Percentiles rank a stretch among this genome's conserved stretches.
phyloP scores from a whole-genome alignment of 2,888 invertebrate species.

The Aphrophora alni region DNA sequence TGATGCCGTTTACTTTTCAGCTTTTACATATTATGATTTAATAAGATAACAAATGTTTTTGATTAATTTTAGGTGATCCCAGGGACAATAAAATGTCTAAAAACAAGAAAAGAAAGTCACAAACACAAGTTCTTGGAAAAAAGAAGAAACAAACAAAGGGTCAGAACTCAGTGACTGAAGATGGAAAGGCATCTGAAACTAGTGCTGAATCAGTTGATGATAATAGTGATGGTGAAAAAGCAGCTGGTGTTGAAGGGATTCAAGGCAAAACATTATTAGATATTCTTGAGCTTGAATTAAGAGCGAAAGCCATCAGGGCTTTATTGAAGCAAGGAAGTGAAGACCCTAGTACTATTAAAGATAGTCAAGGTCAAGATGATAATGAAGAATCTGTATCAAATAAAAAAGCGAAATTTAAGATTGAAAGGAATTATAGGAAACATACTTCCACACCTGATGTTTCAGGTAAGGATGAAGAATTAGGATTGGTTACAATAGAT shows the following conservation, averaged over 20 bases:
- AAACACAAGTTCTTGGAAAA: background rate
- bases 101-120: background rate
- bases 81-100: background rate
- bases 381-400: conserved; percentile 14
- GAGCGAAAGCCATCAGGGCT: conserved; percentile 64
- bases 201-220: conserved; percentile 12
- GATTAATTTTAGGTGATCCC: background rate
- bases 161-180: background rate
- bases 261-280: conserved; percentile 61
- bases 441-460: conserved; percentile 15
- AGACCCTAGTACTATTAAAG: conserved; percentile 27
- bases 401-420: conserved; percentile 17
- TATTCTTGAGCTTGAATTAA: conserved; percentile 65
- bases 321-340: conserved; percentile 52
- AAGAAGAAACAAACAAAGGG: background rate
- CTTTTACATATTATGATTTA: too few relatives aligned
- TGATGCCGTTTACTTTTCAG: too few relatives aligned
- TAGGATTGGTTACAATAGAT: conserved; percentile 28
- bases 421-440: conserved; percentile 15
- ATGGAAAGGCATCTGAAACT: conserved; percentile 22
- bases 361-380: background rate
- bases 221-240: conserved; percentile 34
- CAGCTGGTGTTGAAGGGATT: conserved; percentile 55
- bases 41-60: too few relatives aligned
- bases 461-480: conserved; percentile 12